Base-by-base conservation (phyloP, 2,113 vertebrate species). In the Atherinomorus stipes region DNA sequence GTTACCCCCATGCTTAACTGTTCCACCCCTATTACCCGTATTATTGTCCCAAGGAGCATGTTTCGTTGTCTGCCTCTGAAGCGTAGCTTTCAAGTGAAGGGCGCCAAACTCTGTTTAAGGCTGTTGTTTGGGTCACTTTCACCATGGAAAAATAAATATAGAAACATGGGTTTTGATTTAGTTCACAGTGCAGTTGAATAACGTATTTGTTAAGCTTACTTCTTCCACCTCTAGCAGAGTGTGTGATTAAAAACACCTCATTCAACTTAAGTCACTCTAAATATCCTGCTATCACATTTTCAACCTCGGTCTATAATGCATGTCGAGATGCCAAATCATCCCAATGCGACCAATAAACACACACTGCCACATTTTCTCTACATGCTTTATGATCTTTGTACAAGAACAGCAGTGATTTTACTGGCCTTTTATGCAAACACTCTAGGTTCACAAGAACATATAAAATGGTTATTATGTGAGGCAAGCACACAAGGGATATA, bases 391-490 rank as follows among this genome's bases (percentile, higher is more conserved):
- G 53, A 63, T 47, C 31, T 51, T 64, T 74, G 45, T 45, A 59
- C 62, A 47, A 45, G 37, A 77, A 40, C 64, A 70, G 65, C 67
- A 47, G 56, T 72, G 72, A 67, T 74, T 84, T 87, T 74, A 87
- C 34, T 67, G 47, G 28, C 5, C 37, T 68, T 40, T 76, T 80
- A 80, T 52, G 60, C 63, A 85, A 88, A 81, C 76, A 61, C 63
- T 77, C 8, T 47, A 57, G 38, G 50, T 83, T 85, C 81, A 89
- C 70, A 54, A 72, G 80, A 59, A 18, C 65, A 69, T 52, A 84
- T 88, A 79, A 80, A 88, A 79, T 56, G 22, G 56, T 85, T 85
- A 69, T 51, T 80, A 74, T 67, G 74, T 70, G 70, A 57, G 59
- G 64, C 64, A 23, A 66, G 72, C 68, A 49, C 64, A 42, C 73